Base-by-base conservation (phyloP, 2,113 vertebrate genomes). In the Alectura lathami region DNA sequence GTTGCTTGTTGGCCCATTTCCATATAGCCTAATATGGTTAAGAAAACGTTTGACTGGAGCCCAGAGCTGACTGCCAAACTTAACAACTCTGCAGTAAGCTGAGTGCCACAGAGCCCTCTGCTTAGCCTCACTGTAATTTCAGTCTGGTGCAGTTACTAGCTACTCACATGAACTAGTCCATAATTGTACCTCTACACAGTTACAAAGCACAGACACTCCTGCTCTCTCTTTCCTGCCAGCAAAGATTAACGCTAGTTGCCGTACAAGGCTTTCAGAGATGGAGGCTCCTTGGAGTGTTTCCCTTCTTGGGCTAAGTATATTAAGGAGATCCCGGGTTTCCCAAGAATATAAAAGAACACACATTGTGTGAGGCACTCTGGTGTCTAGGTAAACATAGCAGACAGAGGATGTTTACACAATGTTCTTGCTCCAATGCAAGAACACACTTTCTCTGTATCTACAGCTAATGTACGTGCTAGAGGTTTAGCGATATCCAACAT, bases 21-120 rank as follows among this genome's bases (percentile, higher is more conserved):
- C 97, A 98, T 92, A 83, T 98, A 97, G 96, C 99, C 99, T 99
- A 99, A 99, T 98, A 99, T 98, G 98, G 99, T 97, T 96, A 98
- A 97, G 97, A 98, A 98, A 97, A 97, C 47, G 88, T 96, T 96
- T 96, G 89, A 92, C 76, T 95, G 96, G 42, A 88, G 83, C 76
- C 86, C 88, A 89, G 96, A 77, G 87, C 86, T 11, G 92, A 87
- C 67, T 96, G 97, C 98, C 97, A 98, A 97, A 96, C 87, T 96
- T 95, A 88, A 97, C 96, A 96, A 10, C 73, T 96, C 95, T 81
- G 92, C 89, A 96, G 91, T 48, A 62, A 95, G 96, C 87, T 86
- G 88, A 91, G 91, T 95, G 96, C 96, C 96, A 88, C 88, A 72
- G 94, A 97, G 84, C 48, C 82, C 83, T 97, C 96, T 98, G 97